Percentiles rank a stretch among this genome's conserved stretches.
Evolutionary conservation across 2,888 invertebrate genomes (phyloP).

Genomic region (Heliconius ismenius): DNA sequence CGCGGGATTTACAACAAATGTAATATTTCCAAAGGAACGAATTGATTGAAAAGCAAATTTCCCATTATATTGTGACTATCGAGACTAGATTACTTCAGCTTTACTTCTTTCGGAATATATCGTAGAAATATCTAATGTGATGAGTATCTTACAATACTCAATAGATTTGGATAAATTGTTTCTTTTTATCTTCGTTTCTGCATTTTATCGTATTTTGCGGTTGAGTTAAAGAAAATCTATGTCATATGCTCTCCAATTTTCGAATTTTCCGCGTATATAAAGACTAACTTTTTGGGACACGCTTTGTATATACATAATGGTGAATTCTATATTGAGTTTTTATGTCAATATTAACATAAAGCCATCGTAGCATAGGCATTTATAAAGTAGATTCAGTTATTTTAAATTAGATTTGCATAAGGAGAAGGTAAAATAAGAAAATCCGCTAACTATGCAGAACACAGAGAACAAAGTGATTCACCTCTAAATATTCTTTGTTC

Average conservation of each 20-base stretch:
- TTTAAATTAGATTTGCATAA: no score
- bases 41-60: conserved; percentile 30
- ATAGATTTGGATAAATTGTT: conserved; percentile 20
- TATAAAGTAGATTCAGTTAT: no score
- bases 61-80: conserved; percentile 30
- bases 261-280: background rate
- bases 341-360: no score
- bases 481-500: no score
- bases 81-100: conserved; percentile 27
- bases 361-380: no score
- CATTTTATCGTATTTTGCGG: conserved; percentile 14
- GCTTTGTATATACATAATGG: background rate
- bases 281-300: background rate
- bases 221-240: background rate
- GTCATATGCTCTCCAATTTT: background rate
- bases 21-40: conserved; percentile 32
- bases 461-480: no score
- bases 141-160: conserved; percentile 18
- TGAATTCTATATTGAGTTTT: no score
- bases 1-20: conserved; percentile 25
- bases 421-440: no score
- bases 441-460: no score
- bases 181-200: conserved; percentile 13
- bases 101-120: conserved; percentile 23
- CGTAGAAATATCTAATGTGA: conserved; percentile 1